Evolutionary conservation across 1,140 invertebrate genomes (phyloP).

Genomic region (Homarus americanus): DNA sequence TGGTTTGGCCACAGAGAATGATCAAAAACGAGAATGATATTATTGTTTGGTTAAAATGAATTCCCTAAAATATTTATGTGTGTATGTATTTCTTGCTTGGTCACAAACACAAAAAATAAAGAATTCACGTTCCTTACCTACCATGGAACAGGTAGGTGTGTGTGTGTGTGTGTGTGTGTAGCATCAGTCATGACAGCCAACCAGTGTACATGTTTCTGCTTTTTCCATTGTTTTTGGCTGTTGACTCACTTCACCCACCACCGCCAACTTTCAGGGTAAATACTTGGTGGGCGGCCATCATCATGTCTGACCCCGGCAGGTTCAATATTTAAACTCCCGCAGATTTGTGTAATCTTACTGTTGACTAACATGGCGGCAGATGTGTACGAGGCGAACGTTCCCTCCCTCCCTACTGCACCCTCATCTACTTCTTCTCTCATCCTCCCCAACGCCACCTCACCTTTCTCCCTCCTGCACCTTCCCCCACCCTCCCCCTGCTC

Average conservation of each 20-base stretch:
- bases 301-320: not conserved
- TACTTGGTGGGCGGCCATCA: not conserved
- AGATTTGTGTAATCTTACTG: not conserved
- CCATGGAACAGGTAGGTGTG: no score
- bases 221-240: not conserved
- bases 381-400: not conserved
- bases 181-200: not conserved
- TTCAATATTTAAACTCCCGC: conserved; percentile 11
- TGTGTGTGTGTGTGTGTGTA: not conserved
- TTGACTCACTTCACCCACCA: not conserved
- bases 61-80: no score
- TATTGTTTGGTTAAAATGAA: no score
- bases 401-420: not conserved
- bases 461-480: not conserved
- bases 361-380: conserved; percentile 10
- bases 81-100: no score
- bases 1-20: no score
- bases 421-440: no score
- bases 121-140: no score
- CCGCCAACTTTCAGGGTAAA: not conserved
- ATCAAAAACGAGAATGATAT: no score
- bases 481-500: not conserved
- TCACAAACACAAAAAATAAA: no score
- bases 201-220: not conserved
- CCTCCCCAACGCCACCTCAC: not conserved